Evolutionary conservation across 2,888 invertebrate species (phyloP), one percentile per base, ranked within the genome.

Genomic region (Syritta pipiens): DNA sequence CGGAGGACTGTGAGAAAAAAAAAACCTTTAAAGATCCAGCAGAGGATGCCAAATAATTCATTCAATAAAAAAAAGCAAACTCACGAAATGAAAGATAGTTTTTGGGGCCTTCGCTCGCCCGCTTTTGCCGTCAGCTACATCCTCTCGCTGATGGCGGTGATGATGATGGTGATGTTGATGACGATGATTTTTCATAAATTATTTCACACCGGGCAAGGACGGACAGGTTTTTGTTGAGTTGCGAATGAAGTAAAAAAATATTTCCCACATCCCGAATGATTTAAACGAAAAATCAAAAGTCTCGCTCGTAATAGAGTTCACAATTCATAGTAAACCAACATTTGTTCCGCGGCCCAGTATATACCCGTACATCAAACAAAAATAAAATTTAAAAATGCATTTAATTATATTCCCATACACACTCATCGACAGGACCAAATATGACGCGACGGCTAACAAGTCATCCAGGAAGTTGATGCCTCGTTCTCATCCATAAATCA

Each of bases 401-500:
- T 60, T 53, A 71, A 71, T 62, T 62, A 71, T 71, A 71, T 44
- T n/a, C 37, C 24, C 28, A 24, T 44, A 44, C 32, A 32, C 22
- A 40, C 35, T 60, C 74, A 46, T 74, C 28, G 62, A 67, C 68
- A 79, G 74, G 67, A 12, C 79, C 48, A 67, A 68, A 51, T 68
- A 74, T 75, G 72, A 69, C 37, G 63, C 26, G 48, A 51, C 37
- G 63, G 59, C 63, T 60, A 81, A 63, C 75, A 82, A 82, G 82
- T 79, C 82, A 63, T 68, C 77, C 86, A 84, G 87, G 87, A 88
- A 86, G 84, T 84, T 84, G 85, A 86, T 87, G 87, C 84, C 85
- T 84, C 68, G n/a, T n/a, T 69, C 83, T 84, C 83, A 86, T 87
- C 83, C 85, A 87, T 87, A 87, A 88, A 87, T 87, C 87, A 87